Evolutionary conservation across 1,140 invertebrate genomes (phyloP).

Genomic region (Sipha flava): DNA sequence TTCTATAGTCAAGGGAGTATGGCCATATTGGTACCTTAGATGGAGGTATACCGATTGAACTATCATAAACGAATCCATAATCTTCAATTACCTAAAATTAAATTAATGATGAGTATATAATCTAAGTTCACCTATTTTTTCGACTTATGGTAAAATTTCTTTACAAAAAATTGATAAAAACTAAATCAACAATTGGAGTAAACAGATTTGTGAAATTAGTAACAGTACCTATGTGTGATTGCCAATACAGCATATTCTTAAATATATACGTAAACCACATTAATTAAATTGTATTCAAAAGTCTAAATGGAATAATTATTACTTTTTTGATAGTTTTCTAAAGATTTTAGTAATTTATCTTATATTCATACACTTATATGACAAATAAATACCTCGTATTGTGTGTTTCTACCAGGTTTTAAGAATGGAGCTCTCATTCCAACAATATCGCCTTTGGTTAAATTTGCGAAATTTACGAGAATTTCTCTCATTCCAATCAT

Average conservation of each 20-base stretch:
- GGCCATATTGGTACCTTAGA: conserved; percentile 80
- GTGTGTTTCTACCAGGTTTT: conserved; percentile 81
- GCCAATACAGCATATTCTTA: no score
- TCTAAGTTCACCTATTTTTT: no score
- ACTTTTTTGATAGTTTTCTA: no score
- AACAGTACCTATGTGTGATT: no score
- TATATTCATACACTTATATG: not conserved
- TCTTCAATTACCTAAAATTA: conserved; percentile 66
- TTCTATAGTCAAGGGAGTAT: conserved; percentile 84
- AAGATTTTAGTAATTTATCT: no score
- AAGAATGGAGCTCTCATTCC: conserved; percentile 84
- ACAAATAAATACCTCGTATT: conserved; percentile 63
- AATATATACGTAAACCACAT: no score
- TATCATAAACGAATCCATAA: conserved; percentile 86
- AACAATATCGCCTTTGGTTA: conserved; percentile 70
- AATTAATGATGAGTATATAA: not conserved
- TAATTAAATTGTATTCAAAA: no score
- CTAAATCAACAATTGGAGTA: no score
- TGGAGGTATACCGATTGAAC: conserved; percentile 78
- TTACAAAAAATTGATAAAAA: no score
- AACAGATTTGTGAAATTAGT: no score
- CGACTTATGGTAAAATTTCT: no score
- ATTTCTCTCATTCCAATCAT: conserved; percentile 90
- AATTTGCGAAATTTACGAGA: conserved; percentile 69
- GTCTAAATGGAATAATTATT: no score